These are phyloP conservation scores for Pachymerium ferrugineum DNA, from an alignment of 2,888 invertebrate genomes.

Conservation along the genomic window DNA sequence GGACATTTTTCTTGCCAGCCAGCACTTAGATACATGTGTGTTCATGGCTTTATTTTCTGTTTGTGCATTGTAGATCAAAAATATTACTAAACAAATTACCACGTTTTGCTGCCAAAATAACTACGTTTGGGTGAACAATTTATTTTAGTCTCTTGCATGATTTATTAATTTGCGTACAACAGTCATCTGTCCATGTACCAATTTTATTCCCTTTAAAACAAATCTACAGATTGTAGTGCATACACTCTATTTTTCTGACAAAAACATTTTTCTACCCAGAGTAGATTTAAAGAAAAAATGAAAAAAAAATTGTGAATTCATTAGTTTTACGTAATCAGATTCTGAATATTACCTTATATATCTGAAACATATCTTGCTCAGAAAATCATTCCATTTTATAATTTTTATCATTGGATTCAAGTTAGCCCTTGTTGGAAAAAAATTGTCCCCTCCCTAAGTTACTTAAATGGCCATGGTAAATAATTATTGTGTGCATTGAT, in stretches of 20 bases:
- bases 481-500: slow-evolving; percentile 22
- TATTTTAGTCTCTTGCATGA: slow-evolving; percentile 18
- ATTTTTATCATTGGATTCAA: slow-evolving; percentile 21
- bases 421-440: not conserved
- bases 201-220: slow-evolving; percentile 15
- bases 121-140: slow-evolving; percentile 1
- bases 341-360: slow-evolving; percentile 29
- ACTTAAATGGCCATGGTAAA: slow-evolving; percentile 25
- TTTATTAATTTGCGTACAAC: slow-evolving; percentile 12
- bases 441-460: slow-evolving; percentile 16
- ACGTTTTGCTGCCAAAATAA: slow-evolving; percentile 5
- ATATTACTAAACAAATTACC: not conserved
- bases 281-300: not conserved
- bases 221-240: slow-evolving; percentile 19
- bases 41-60: slow-evolving; percentile 23
- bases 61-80: slow-evolving; percentile 13
- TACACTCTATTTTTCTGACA: slow-evolving; percentile 33
- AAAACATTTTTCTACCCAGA: slow-evolving; percentile 33
- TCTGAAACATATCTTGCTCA: slow-evolving; percentile 35
- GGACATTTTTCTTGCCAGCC: not conserved
- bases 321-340: slow-evolving; percentile 20
- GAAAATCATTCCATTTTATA: slow-evolving; percentile 34
- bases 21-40: slow-evolving; percentile 10
- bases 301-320: slow-evolving; percentile 22
- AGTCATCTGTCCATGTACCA: slow-evolving; percentile 24